A percentile compares a stretch with the other conserved stretches of the same genome.
phyloP scores from a whole-genome alignment of 2,888 invertebrate genomes.

The Teinopalpus imperialis region DNA sequence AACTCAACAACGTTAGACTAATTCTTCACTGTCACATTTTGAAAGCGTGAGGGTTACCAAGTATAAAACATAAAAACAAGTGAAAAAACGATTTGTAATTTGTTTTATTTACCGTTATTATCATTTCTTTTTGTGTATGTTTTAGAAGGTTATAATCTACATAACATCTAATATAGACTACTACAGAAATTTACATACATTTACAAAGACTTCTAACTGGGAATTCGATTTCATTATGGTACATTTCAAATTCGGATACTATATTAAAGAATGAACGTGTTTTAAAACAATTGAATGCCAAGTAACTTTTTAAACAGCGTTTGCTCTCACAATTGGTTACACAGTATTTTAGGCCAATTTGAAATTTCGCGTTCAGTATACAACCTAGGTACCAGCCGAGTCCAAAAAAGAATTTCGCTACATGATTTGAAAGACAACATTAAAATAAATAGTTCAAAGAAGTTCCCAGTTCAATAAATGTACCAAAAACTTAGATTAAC shows the following conservation, averaged over 20 bases:
- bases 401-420: conserved; percentile 5
- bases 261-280: conserved; percentile 7
- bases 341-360: conserved; percentile 1
- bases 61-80: conserved; percentile 43
- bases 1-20: no score
- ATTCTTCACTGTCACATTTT: no score
- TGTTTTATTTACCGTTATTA: conserved; percentile 67
- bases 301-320: no score
- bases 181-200: conserved; percentile 77
- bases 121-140: conserved; percentile 56
- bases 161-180: conserved; percentile 77
- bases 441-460: conserved; percentile 1
- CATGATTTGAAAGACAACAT: background rate
- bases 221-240: conserved; percentile 43
- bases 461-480: conserved; percentile 34
- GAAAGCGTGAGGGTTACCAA: no score
- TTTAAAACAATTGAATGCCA: conserved; percentile 1
- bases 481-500: conserved; percentile 31
- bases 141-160: conserved; percentile 74
- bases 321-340: background rate
- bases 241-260: conserved; percentile 23
- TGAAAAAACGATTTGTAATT: conserved; percentile 60
- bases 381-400: conserved; percentile 9
- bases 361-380: background rate
- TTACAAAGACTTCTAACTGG: conserved; percentile 71